Evolutionary conservation across 1,140 invertebrate genomes (phyloP).

Genomic region (Euborellia annulipes): DNA sequence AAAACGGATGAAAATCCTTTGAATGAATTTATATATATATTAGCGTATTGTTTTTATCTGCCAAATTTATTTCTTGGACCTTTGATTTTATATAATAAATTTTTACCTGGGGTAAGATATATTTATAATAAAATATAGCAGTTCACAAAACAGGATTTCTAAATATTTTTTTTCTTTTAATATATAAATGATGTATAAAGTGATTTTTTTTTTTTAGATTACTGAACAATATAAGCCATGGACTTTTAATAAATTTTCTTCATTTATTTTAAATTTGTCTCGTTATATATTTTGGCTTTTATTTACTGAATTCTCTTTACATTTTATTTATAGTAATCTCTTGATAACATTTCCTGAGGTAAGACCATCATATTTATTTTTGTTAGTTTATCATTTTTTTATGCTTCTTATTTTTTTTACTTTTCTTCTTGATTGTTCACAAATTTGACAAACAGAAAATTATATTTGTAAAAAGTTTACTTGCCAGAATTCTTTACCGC

Average conservation of each 20-base stretch:
- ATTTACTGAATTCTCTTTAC: conserved; percentile 51
- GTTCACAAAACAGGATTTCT: conserved; percentile 4
- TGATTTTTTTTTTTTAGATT: conserved; percentile 23
- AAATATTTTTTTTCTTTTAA: conserved; percentile 13
- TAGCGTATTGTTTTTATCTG: conserved; percentile 65
- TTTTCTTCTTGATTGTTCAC: too few species aligned
- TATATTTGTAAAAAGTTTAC: too few species aligned
- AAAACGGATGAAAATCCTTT: conserved; percentile 19
- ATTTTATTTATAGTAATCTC: conserved; percentile 65
- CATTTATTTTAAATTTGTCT: conserved; percentile 34
- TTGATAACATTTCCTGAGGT: conserved; percentile 44
- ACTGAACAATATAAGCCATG: conserved; percentile 22
- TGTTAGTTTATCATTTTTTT: too few species aligned
- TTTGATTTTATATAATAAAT: conserved; percentile 55
- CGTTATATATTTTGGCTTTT: conserved; percentile 53
- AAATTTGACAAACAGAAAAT: too few species aligned
- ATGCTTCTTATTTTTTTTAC: too few species aligned
- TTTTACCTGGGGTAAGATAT: conserved; percentile 33
- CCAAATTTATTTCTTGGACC: conserved; percentile 65
- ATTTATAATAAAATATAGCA: conserved; percentile 20
- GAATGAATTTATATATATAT: conserved; percentile 28
- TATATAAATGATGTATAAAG: conserved; percentile 12
- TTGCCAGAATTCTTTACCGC: too few species aligned
- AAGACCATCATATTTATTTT: too few species aligned
- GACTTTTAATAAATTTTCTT: conserved; percentile 25